These are phyloP conservation scores for Caenorhabditis imperialis DNA, from an alignment of 2,888 invertebrate species.

Conservation along the genomic window DNA sequence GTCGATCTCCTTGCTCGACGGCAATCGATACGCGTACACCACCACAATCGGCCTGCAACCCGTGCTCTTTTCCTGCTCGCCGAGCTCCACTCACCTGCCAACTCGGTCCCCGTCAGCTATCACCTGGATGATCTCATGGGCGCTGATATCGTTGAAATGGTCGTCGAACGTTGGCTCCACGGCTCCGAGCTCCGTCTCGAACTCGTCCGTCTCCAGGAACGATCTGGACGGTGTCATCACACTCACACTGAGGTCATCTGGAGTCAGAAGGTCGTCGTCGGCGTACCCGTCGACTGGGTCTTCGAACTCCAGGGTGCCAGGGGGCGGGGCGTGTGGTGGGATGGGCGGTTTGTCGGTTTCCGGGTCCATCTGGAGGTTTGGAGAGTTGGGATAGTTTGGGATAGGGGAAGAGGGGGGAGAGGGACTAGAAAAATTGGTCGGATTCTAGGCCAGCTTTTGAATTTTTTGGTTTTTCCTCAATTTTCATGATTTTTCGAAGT, in stretches of 20 bases:
- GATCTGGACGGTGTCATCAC: slow-evolving; percentile 61
- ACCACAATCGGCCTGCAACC: slow-evolving; percentile 88
- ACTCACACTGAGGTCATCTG: slow-evolving; percentile 64
- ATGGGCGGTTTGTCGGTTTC: slow-evolving; percentile 28
- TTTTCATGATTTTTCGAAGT: too few relatives aligned
- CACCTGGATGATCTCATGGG: slow-evolving; percentile 87
- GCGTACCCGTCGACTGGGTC: slow-evolving; percentile 76
- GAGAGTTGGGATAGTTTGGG: too few relatives aligned
- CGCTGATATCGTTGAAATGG: slow-evolving; percentile 83
- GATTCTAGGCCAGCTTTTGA: too few relatives aligned
- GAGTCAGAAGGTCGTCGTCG: slow-evolving; percentile 75
- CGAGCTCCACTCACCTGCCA: slow-evolving; percentile 73
- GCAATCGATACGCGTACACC: slow-evolving; percentile 92
- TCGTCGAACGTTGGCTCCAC: slow-evolving; percentile 68
- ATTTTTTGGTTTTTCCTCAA: too few relatives aligned
- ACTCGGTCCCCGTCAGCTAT: slow-evolving; percentile 81
- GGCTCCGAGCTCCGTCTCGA: slow-evolving; percentile 62
- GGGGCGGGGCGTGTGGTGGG: background rate
- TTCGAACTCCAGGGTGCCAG: slow-evolving; percentile 62
- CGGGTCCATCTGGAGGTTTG: too few relatives aligned
- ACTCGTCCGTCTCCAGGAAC: slow-evolving; percentile 67
- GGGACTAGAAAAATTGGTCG: too few relatives aligned
- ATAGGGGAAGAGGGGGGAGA: too few relatives aligned
- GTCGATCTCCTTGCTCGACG: slow-evolving; percentile 86
- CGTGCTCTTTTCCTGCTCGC: too few relatives aligned